Evolutionary conservation across 2,888 invertebrate genomes (phyloP), one percentile per base, ranked within the genome.

Genomic region (Pollenia griseotomentosa): DNA sequence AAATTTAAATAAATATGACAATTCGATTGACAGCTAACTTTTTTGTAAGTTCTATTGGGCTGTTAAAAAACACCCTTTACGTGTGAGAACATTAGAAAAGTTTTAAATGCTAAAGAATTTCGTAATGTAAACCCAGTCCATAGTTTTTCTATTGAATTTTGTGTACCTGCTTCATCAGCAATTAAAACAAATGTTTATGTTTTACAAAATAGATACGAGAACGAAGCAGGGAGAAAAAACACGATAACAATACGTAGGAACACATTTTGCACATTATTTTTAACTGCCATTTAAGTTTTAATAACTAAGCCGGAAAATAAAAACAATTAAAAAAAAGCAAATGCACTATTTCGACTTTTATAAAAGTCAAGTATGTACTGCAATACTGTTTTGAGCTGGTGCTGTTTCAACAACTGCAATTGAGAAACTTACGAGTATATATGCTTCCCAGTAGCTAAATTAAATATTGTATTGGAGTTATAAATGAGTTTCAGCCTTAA

Each of bases 131-230:
- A 33, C 33, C 33, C 33, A 33, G 33, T 61, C 16, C 14, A 2
- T 42, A 63, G 63, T 65, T 33, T 19, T 48, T 4, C 8, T 53
- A 16, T 53, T 40, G 23, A 33, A 68, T 51, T 68, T 51, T 33
- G 33, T 33, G 16, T 53, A 55, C 19, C 55, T 55, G 14, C 71
- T 51, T 33, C 51, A 19, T 55, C 61, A 55, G 61, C 40, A 48
- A 80, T 81, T 81, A 81, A 81, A 81, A 16, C 12, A 77, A 77
- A 71, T 68, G 53, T 68, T 85, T 73, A 73, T 70, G 80, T 55
- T 61, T 51, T 46, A 51, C 44, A 42, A 44, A 44, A 53, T n/a
- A 51, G 16, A 42, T 40, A 55, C 33, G 59, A 33, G 33, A 6
- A 33, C 0, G 6, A 33, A 33, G 6, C 33, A 33, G 33, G 33